Base-by-base conservation (phyloP, 2,113 vertebrate genomes). In the Lycocorax pyrrhopterus region DNA sequence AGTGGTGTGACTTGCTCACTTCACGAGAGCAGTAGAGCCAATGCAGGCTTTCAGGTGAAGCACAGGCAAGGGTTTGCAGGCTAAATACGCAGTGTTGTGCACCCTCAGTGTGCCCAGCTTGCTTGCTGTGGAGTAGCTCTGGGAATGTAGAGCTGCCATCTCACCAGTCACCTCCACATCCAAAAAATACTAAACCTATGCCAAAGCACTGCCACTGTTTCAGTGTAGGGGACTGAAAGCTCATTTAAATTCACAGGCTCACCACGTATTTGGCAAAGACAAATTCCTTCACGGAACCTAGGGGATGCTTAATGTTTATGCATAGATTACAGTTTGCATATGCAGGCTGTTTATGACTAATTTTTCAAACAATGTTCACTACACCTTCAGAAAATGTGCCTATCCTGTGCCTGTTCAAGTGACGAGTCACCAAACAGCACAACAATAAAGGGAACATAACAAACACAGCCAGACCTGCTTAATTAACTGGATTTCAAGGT, bases 291-390 rank as follows among this genome's bases (percentile, higher is more conserved):
- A 89, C 9, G 8, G 86, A 93, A 84, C 30, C 35, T 32, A 55
- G 37, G 37, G 47, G 27, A 68, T 68, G 52, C 53, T 84, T 84
- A 86, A 71, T 90, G 60, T 60, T 94, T 87, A 84, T 92, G 83
- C 80, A 75, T 15, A 84, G 87, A 78, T 78, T 87, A 82, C 53
- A 87, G 62, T 47, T 87, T 93, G 86, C 86, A 91, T 78, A 91
- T 51, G 73, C 32, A 78, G 58, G 49, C 69, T 87, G 39, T 83
- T 84, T 58, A 29, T 77, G 93, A 92, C 80, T 92, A 87, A 94
- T 84, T 89, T 58, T 81, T 52, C 72, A 81, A 58, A 53, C 3
- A 1, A 71, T 32, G 37, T 25, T 86, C 68, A 51, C 79, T 88
- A 35, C 55, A 84, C 83, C 80, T 93, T 84, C 91, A 77, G 90